Conservation (phyloP, 2,797 vertebrate species). For the Atherinosoma microstoma region DNA sequence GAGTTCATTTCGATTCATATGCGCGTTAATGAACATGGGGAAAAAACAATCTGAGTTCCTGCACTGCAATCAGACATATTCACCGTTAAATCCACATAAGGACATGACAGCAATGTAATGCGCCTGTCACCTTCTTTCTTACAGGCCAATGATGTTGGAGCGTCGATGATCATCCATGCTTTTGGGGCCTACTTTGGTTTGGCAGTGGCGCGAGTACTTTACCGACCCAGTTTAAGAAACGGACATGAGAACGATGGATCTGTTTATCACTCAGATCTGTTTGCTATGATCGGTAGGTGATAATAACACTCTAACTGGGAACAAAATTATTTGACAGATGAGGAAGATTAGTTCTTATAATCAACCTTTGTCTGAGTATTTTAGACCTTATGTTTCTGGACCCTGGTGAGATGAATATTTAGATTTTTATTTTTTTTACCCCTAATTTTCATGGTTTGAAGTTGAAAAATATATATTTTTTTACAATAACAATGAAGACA, state of each 20-base stretch:
- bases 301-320: neutral
- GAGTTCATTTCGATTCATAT: constrained; percentile 33
- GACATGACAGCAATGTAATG: neutral
- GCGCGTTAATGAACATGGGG: neutral
- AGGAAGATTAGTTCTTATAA: neutral
- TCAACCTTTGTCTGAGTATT: neutral
- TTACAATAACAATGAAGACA: neutral
- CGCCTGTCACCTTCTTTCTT: neutral
- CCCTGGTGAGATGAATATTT: neutral
- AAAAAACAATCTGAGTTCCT: neutral
- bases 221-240: constrained; percentile 83
- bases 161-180: constrained; percentile 95
- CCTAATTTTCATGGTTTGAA: neutral
- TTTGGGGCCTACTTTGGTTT: constrained; percentile 98
- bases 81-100: neutral
- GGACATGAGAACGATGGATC: constrained; percentile 91
- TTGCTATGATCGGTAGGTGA: constrained; percentile 95
- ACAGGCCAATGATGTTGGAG: constrained; percentile 92
- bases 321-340: neutral
- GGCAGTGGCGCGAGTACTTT: constrained; percentile 86
- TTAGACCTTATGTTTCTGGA: neutral
- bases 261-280: constrained; percentile 92
- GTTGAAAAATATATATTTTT: neutral
- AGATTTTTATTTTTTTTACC: too few species aligned
- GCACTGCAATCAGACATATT: neutral